Evolutionary conservation across 1,140 invertebrate genomes (phyloP).

Genomic region (Argopecten irradians): DNA sequence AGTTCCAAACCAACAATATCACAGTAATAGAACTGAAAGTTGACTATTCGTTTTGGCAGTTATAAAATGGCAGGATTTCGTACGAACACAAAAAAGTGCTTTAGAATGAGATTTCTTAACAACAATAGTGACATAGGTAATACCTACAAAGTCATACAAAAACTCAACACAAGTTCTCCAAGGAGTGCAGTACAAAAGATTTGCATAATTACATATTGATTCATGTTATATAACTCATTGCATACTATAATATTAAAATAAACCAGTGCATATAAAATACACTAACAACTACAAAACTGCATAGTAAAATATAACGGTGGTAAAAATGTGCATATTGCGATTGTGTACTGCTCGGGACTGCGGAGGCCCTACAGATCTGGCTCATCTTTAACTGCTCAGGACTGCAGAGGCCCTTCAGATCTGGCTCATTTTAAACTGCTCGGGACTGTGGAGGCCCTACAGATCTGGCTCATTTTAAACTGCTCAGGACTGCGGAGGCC

Average conservation of each 20-base stretch:
- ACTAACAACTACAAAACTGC: neutral
- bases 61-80: slow-evolving; percentile 13
- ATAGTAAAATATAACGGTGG: neutral
- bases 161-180: neutral
- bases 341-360: neutral
- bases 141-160: neutral
- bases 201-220: slow-evolving; percentile 9
- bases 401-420: neutral
- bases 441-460: neutral
- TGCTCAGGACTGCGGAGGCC: neutral
- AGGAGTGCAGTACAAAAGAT: neutral
- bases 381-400: no score
- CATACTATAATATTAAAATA: slow-evolving; percentile 17
- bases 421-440: neutral
- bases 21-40: neutral
- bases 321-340: slow-evolving; percentile 1
- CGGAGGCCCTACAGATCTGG: neutral
- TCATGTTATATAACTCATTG: neutral
- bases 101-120: neutral
- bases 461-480: neutral
- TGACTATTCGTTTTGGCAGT: neutral
- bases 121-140: neutral
- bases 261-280: neutral
- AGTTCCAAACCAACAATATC: neutral
- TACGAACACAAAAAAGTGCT: neutral